Evolutionary conservation across 2,888 invertebrate species (phyloP), one percentile per base, ranked within the genome.

Genomic region (Fragum whitleyi): DNA sequence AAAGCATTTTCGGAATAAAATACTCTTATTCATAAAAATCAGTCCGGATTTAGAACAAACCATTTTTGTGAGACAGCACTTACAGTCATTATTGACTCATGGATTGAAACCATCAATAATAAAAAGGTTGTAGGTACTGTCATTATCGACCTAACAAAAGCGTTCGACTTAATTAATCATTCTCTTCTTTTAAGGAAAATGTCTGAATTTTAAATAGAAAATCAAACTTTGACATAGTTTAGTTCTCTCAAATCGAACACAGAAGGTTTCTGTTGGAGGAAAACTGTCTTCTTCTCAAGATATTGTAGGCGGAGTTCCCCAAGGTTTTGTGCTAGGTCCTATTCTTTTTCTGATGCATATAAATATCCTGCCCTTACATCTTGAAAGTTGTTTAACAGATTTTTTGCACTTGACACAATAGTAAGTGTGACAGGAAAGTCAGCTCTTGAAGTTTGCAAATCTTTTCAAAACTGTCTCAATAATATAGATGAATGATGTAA

Each of bases 61-160:
- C 70, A n/a, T 47, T 55, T 21, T 9, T 70, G 70, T 70, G 32
- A 55, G 29, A 68, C 51, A 2, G 55, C 29, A n/a, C 28, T 70
- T n/a, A 55, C 39, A n/a, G 65, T n/a, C 14, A 23, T 65, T 23
- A 21, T 39, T 32, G 39, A 39, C 23, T 23, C 21, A 6, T 65
- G 36, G 65, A 36, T 65, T 11, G 9, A 11, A n/a, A 39, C 65
- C 32, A 19, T 65, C 3, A 39, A 65, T 21, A 39, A 65, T 21
- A 65, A 65, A 16, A 5, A 14, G 16, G 1, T 65, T n/a, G 65
- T 65, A n/a, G 65, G 65, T 5, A 65, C 39, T n/a, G 42, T 65
- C 16, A 36, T 65, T 3, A 11, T 65, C 6, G 36, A 65, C 36
- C 21, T 65, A 16, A 36, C 39, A 11, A 65, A 39, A 14, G 65